Conservation (phyloP, 1,140 invertebrate species). For the Sinella curviseta region DNA sequence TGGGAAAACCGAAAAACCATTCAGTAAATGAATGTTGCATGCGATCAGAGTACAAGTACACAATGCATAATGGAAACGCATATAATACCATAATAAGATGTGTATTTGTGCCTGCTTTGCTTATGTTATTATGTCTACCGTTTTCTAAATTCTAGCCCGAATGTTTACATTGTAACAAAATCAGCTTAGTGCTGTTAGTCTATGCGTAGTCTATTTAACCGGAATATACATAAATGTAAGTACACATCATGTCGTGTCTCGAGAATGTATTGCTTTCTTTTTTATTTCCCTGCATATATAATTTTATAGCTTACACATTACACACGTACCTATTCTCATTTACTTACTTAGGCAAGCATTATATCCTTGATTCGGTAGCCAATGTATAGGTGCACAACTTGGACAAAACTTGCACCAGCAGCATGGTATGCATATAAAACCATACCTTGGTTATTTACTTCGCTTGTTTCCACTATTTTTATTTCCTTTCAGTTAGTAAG, state of each 20-base stretch:
- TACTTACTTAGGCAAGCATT: too few relatives aligned
- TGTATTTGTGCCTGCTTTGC: neutral
- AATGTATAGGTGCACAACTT: too few relatives aligned
- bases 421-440: too few relatives aligned
- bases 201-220: too few relatives aligned
- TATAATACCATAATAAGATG: neutral
- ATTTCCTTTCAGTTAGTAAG: too few relatives aligned
- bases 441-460: too few relatives aligned
- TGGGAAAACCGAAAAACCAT: neutral
- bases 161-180: constrained; percentile 7
- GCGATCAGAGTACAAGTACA: neutral
- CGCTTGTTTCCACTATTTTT: too few relatives aligned
- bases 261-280: neutral
- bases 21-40: constrained; percentile 7
- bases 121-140: neutral
- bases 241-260: neutral
- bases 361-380: too few relatives aligned
- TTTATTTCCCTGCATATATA: neutral
- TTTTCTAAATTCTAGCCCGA: too few relatives aligned
- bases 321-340: too few relatives aligned
- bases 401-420: too few relatives aligned
- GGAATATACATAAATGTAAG: neutral
- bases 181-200: too few relatives aligned
- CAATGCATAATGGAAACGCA: neutral
- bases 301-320: neutral